These are phyloP conservation scores for Festucalex cinctus DNA, from an alignment of 2,113 vertebrate genomes.

Conservation along the genomic window DNA sequence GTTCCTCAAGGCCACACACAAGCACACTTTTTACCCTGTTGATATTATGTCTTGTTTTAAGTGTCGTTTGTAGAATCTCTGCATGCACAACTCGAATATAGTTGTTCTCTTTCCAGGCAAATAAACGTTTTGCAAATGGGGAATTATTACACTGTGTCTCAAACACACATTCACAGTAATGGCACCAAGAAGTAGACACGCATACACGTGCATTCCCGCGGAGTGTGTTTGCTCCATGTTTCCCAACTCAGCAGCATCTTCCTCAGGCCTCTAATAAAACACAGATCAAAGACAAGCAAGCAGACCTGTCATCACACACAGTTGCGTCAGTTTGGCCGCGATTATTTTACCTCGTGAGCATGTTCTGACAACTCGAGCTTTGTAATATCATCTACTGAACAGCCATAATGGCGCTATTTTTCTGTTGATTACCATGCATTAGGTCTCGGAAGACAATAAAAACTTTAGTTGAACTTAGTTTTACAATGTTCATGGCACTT, in stretches of 20 bases:
- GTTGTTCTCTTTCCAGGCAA: conserved; percentile 26
- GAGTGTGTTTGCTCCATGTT: conserved; percentile 59
- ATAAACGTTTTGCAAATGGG: conserved; percentile 11
- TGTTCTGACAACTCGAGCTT: conserved; percentile 26
- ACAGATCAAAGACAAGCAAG: conserved; percentile 58
- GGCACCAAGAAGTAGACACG: conserved; percentile 16
- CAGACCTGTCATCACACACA: conserved; percentile 53
- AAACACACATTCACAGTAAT: conserved; percentile 8
- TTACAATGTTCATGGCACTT: conserved; percentile 3
- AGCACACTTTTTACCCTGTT: conserved; percentile 3
- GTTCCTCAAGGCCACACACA: conserved; percentile 39
- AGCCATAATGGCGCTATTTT: conserved; percentile 28
- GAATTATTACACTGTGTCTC: conserved; percentile 10
- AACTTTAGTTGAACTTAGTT: conserved; percentile 7
- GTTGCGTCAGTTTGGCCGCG: conserved; percentile 25
- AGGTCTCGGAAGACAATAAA: conserved; percentile 1
- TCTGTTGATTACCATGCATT: conserved; percentile 10
- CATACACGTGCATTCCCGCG: conserved; percentile 36
- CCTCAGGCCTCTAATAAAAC: conserved; percentile 68
- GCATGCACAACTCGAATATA: conserved; percentile 1
- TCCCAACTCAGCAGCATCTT: conserved; percentile 64
- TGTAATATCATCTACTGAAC: background rate
- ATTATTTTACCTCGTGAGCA: conserved; percentile 14
- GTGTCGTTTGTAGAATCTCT: conserved; percentile 16
- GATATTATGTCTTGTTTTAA: background rate